Evolutionary conservation across 1,140 invertebrate species (phyloP), one percentile per base, ranked within the genome.

Genomic region (Drosophila simulans): DNA sequence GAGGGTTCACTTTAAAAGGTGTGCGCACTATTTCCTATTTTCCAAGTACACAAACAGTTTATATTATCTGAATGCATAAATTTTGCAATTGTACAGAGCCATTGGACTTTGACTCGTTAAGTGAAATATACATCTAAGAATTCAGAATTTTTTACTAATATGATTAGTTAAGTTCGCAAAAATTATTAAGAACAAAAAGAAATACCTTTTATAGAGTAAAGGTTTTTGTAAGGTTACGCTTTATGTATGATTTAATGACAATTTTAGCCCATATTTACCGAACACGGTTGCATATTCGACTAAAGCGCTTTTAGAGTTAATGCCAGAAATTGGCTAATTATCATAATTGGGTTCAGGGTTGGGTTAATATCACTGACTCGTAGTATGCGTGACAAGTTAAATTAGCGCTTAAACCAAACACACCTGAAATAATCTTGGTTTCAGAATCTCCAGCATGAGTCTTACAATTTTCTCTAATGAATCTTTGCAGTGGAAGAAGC

Each of bases 401-500:
- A 69, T 69, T 56, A 69, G 35, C 51, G 42, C 15, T n/a, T n/a
- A 10, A 25, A 10, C n/a, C 13, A n/a, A 22, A 37, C 17, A 3
- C 11, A 12, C n/a, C 40, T 17, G 40, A 11, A 1, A 34, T 15
- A 20, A 43, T 64, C 37, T 40, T 11, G n/a, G 0, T 20, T 37
- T n/a, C 0, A 11, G 3, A 37, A 46, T 31, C 10, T 37, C 39
- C 25, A 46, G 40, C 8, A 27, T 10, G 4, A 39, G 39, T 3
- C 22, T 31, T 17, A 42, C 10, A 8, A 15, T 35, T 20, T 0
- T 8, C 4, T 11, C 11, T 1, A 12, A 8, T 17, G 15, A 42
- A 48, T n/a, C n/a, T 34, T 91, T 90, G 10, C 77, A 96, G 96
- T 96, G 92, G 95, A 96, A 90, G 95, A 90, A 73, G 64, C 62